Evolutionary conservation across 2,888 invertebrate genomes (phyloP).

Genomic region (Luperina nickerlii): DNA sequence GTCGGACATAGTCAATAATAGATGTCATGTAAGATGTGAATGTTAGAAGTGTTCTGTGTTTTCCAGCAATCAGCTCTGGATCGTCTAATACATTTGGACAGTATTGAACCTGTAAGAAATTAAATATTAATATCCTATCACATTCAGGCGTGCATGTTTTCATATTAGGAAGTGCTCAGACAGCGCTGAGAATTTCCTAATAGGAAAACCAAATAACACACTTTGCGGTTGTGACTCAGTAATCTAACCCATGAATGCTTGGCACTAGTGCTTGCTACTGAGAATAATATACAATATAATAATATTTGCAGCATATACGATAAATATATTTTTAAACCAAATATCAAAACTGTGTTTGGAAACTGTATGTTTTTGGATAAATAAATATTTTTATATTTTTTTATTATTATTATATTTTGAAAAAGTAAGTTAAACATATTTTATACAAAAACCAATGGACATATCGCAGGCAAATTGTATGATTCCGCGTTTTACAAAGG

Average conservation of each 20-base stretch:
- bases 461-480: too few species aligned
- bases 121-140: background rate
- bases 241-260: background rate
- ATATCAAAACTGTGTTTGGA: too few species aligned
- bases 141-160: background rate
- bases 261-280: background rate
- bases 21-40: conserved; percentile 98
- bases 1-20: conserved; percentile 98
- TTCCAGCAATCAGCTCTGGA: conserved; percentile 97
- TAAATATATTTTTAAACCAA: too few species aligned
- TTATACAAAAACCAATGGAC: background rate
- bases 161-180: background rate
- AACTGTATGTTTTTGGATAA: too few species aligned
- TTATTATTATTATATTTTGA: background rate
- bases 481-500: too few species aligned
- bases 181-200: background rate
- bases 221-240: background rate
- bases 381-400: too few species aligned
- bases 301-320: too few species aligned
- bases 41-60: conserved; percentile 95
- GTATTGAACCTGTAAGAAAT: conserved; percentile 90
- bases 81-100: conserved; percentile 97
- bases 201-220: conserved; percentile 1
- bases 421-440: background rate
- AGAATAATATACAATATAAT: background rate